Base-by-base conservation (phyloP, 2,888 invertebrate genomes). In the Chelonus formosanus region DNA sequence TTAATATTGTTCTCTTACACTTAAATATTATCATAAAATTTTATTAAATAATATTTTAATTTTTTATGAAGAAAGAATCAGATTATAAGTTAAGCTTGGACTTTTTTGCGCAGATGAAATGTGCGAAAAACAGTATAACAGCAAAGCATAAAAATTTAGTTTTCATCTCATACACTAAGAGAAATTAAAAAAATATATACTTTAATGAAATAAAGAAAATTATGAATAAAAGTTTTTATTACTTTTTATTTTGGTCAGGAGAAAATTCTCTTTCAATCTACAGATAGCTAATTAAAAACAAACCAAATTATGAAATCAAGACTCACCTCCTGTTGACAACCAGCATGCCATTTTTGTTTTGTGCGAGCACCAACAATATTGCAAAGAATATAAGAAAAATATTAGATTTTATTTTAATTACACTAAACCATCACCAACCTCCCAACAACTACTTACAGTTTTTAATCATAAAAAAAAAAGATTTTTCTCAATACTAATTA, bases 321-420 rank as follows among this genome's bases (percentile, higher is more conserved):
- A 84, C 84, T 84, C 84, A 85, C 84, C 84, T 84, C 83, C 83
- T 84, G 80, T 76, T 75, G 78, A 82, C 81, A 78, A 80, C 79
- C 83, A 79, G 78, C 83, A 83, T 84, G 83, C 82, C 83, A 83
- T 80, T 81, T 72, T 74, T 72, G 71, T 70, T 77, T 80, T 82
- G 83, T 83, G 83, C 80, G 83, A 81, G 81, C 83, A 82, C 82
- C 83, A 82, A 82, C 80, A 80, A 79, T 78, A 82, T 83, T 83
- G 80, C 80, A 82, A 84, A 83, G 81, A 84, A 84, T 83, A 84
- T 79, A 83, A 83, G 81, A 83, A 80, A 77, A 70, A 80, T 69
- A 84, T 84, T 84, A 84, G 83, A 81, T 58, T 62, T 73, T 73
- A 74, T 78, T 76, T 74, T 75, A 72, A 77, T 70, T 79, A 34